Percentiles rank a stretch among this genome's conserved stretches.
phyloP scores from a whole-genome alignment of 2,888 invertebrate genomes.

The Drosophila kuntzei region DNA sequence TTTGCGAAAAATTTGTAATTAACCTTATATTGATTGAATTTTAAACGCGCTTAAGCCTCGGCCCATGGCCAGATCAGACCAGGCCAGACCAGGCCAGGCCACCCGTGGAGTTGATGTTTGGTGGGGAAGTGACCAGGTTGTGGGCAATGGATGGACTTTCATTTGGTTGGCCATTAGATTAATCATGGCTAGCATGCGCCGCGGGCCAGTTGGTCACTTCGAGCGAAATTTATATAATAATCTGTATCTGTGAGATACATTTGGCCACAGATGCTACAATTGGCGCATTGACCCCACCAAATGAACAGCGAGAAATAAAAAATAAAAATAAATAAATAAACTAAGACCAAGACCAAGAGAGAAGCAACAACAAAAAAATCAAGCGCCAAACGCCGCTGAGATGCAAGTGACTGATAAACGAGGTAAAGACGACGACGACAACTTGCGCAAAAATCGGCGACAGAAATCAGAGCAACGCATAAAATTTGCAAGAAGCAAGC shows the following conservation, averaged over 20 bases:
- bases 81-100: slow-evolving; percentile 21
- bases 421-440: slow-evolving; percentile 41
- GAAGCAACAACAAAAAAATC: slow-evolving; percentile 23
- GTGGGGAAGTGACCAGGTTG: slow-evolving; percentile 14
- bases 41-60: slow-evolving; percentile 62
- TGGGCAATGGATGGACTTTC: slow-evolving; percentile 55
- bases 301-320: slow-evolving; percentile 14
- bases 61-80: slow-evolving; percentile 9
- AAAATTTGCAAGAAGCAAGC: slow-evolving; percentile 64
- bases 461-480: slow-evolving; percentile 69
- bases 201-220: slow-evolving; percentile 48
- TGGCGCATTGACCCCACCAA: slow-evolving; percentile 65
- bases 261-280: slow-evolving; percentile 55
- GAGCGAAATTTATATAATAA: slow-evolving; percentile 61
- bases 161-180: slow-evolving; percentile 60
- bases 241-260: slow-evolving; percentile 61
- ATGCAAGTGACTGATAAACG: slow-evolving; percentile 70
- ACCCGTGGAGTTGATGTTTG: slow-evolving; percentile 53
- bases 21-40: slow-evolving; percentile 78
- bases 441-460: slow-evolving; percentile 63
- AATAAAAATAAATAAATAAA: slow-evolving; percentile 16
- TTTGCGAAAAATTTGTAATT: slow-evolving; percentile 67
- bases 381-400: slow-evolving; percentile 52
- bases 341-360: neutral
- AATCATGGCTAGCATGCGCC: slow-evolving; percentile 62